Evolutionary conservation across 2,888 invertebrate species (phyloP), one percentile per base, ranked within the genome.

Genomic region (Drosophila planitibia): DNA sequence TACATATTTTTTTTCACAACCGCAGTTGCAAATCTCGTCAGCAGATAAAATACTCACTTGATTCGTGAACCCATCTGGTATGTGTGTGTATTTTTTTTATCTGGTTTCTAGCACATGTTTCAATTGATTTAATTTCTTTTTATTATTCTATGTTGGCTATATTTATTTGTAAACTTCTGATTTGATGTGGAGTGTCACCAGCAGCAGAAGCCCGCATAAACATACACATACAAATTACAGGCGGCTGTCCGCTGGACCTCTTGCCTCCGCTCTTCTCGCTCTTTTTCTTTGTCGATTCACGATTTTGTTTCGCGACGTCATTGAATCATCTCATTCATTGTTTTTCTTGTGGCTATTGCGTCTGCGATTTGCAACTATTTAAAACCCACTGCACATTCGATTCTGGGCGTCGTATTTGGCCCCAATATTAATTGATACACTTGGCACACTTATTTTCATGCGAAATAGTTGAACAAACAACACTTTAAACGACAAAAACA

Each of bases 11-110:
- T 67, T 58, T 60, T 59, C 51, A 54, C 51, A 68, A 51, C 61
- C 70, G 62, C 63, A 64, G 58, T 67, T 69, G 68, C 35, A 59
- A 80, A 69, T 76, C 70, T 32, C 57, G 57, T 54, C 57, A 60
- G 57, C 44, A 55, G 53, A 60, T 30, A 53, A 54, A 74, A 78
- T 84, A 92, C 92, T 92, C 82, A 92, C 92, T 91, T 92, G 71
- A 91, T 92, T 80, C 92, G 92, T 71, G 92, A 92, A 86, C 91
- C 92, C 92, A 92, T 92, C 69, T 70, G 66, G 35, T 53, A 81
- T 71, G 70, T 57, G 53, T 74, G 44, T 68, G 22, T 22, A 52
- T 54, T 44, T n/a, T 41, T 35, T 67, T 59, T 52, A 19, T 32
- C 12, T 62, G 41, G 4, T 66, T 62, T 74, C 69, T 89, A 89